Percentiles rank a stretch among this genome's conserved stretches.
phyloP scores from a whole-genome alignment of 2,888 invertebrate species.

The Callimorpha dominula region DNA sequence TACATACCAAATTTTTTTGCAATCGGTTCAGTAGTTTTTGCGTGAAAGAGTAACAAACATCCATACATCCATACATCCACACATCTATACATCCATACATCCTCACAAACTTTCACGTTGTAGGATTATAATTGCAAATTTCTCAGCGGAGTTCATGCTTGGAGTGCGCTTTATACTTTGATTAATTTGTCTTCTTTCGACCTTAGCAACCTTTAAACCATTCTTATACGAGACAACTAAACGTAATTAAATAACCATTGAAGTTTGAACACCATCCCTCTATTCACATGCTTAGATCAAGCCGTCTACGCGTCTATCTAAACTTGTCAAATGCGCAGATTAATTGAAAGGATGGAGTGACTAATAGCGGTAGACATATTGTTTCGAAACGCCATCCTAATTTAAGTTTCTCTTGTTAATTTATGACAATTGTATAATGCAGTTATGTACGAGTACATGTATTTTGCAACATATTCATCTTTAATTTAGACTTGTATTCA shows the following conservation, averaged over 20 bases:
- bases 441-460: background rate
- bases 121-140: background rate
- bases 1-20: no score
- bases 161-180: no score
- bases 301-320: no score
- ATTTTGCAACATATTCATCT: slow-evolving; percentile 1
- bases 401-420: background rate
- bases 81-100: no score
- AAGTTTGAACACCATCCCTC: background rate
- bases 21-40: no score
- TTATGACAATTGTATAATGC: background rate
- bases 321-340: background rate
- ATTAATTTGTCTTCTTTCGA: background rate
- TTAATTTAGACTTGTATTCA: no score
- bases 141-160: background rate
- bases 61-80: no score
- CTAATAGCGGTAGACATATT: background rate
- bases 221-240: background rate
- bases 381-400: background rate
- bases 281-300: background rate
- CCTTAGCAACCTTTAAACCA: background rate
- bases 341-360: background rate
- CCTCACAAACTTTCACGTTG: no score
- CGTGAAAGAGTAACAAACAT: no score
- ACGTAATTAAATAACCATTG: background rate